These are phyloP conservation scores for Epinephelus moara DNA, from an alignment of 2,113 vertebrate genomes.

Conservation along the genomic window DNA sequence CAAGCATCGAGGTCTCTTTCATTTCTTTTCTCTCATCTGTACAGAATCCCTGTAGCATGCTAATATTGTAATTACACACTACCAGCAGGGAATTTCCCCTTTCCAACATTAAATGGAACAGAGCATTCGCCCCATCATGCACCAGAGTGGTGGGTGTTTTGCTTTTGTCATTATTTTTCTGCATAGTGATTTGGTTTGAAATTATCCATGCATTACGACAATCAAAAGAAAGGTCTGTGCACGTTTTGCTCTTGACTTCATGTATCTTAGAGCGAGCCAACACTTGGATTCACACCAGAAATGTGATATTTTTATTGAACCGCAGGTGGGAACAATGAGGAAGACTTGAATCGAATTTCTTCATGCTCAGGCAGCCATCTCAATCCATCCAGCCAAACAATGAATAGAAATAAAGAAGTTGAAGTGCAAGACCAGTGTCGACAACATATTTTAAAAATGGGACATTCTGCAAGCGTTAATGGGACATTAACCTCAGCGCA, in stretches of 20 bases:
- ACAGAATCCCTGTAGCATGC: slow-evolving; percentile 25
- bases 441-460: neutral
- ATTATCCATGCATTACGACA: slow-evolving; percentile 32
- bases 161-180: slow-evolving; percentile 58
- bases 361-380: slow-evolving; percentile 15
- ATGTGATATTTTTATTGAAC: slow-evolving; percentile 30
- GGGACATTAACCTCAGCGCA: slow-evolving; percentile 7
- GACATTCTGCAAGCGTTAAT: neutral
- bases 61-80: slow-evolving; percentile 44
- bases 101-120: slow-evolving; percentile 52
- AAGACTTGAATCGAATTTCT: neutral
- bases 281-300: slow-evolving; percentile 25
- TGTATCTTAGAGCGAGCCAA: neutral
- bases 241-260: slow-evolving; percentile 24
- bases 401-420: neutral
- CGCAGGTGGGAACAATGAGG: slow-evolving; percentile 3
- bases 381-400: neutral
- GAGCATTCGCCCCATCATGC: slow-evolving; percentile 44
- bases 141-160: slow-evolving; percentile 20
- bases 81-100: slow-evolving; percentile 28
- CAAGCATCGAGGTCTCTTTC: neutral
- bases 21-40: slow-evolving; percentile 17
- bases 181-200: slow-evolving; percentile 47
- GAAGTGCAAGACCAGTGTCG: neutral
- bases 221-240: slow-evolving; percentile 37